A percentile compares a stretch with the other conserved stretches of the same genome.
Conservation (phyloP, 2,888 invertebrate species). For the Achlya flavicornis region DNA sequence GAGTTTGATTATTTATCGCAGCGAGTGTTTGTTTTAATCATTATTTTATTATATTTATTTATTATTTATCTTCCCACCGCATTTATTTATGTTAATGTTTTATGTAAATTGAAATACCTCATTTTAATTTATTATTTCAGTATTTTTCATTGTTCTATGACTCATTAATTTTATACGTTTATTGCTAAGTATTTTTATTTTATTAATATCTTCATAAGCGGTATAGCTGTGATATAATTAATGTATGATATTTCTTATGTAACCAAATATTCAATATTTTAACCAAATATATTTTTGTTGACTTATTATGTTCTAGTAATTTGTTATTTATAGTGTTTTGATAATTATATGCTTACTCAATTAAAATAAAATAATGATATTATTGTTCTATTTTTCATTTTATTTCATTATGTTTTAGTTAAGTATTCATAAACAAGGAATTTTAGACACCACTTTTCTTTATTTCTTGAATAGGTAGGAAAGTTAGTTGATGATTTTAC, state of each 20-base stretch:
- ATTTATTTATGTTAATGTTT: slow-evolving; percentile 11
- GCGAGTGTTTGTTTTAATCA: slow-evolving; percentile 49
- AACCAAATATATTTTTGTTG: slow-evolving; percentile 37
- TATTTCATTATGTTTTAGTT: too few relatives aligned
- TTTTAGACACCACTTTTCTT: too few relatives aligned
- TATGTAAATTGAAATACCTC: slow-evolving; percentile 18
- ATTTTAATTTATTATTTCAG: slow-evolving; percentile 16
- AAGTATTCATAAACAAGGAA: too few relatives aligned
- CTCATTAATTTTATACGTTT: slow-evolving; percentile 15
- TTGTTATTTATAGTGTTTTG: slow-evolving; percentile 19
- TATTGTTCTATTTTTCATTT: not conserved
- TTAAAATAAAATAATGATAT: not conserved
- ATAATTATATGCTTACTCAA: not conserved
- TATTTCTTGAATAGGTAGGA: too few relatives aligned
- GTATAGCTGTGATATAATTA: slow-evolving; percentile 70
- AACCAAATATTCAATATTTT: slow-evolving; percentile 4
- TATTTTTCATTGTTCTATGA: slow-evolving; percentile 13
- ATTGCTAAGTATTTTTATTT: slow-evolving; percentile 14
- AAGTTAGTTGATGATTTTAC: not conserved
- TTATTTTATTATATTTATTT: slow-evolving; percentile 20
- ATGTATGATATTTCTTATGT: slow-evolving; percentile 25
- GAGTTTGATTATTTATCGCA: slow-evolving; percentile 52
- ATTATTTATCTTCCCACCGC: slow-evolving; percentile 22
- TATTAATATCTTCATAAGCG: slow-evolving; percentile 37
- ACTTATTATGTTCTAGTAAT: slow-evolving; percentile 26